Evolutionary conservation across 2,113 vertebrate genomes (phyloP).

Genomic region (Odontophorus gujanensis): DNA sequence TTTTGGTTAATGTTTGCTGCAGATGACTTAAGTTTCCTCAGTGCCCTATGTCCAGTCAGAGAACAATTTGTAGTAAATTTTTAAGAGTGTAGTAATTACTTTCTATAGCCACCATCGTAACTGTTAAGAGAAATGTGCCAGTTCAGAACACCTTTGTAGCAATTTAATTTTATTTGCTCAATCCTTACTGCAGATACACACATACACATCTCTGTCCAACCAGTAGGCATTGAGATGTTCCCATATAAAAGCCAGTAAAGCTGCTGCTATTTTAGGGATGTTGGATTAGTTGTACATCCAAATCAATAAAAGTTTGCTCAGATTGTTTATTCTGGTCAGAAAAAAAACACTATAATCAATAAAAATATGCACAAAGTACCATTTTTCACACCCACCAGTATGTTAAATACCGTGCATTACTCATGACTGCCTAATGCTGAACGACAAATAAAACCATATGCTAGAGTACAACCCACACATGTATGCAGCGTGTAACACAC

Average conservation of each 20-base stretch:
- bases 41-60: background rate
- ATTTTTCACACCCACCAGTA: background rate
- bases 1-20: background rate
- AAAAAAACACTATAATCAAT: fast-evolving
- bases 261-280: background rate
- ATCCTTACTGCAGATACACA: background rate
- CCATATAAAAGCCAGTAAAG: background rate
- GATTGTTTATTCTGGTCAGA: background rate
- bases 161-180: background rate
- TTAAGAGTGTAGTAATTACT: no score
- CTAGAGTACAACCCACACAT: constrained; percentile 24
- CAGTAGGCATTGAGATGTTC: background rate
- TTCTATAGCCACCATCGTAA: background rate
- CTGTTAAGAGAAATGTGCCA: background rate
- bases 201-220: background rate
- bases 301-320: background rate
- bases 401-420: background rate
- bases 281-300: background rate
- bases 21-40: background rate
- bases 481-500: background rate
- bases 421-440: constrained; percentile 22
- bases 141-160: background rate
- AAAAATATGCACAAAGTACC: background rate
- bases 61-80: background rate
- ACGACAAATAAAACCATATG: constrained; percentile 47